These are phyloP conservation scores for Nyctibius bracteatus DNA, from an alignment of 2,113 vertebrate genomes.

Conservation along the genomic window DNA sequence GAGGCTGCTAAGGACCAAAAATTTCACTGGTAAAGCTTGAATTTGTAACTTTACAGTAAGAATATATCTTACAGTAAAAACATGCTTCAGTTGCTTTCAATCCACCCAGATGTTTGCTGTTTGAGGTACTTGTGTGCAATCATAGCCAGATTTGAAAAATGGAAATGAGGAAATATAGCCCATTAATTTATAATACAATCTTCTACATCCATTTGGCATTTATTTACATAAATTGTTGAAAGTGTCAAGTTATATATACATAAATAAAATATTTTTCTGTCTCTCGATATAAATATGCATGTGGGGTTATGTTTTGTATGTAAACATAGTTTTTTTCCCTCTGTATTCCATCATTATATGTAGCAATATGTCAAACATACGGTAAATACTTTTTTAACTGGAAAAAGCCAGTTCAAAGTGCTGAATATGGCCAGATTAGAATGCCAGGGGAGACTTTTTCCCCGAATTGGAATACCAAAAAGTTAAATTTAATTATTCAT, in stretches of 20 bases:
- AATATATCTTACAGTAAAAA: not conserved
- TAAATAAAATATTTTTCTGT: constrained; percentile 2
- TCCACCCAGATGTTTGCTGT: constrained; percentile 18
- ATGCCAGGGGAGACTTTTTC: not conserved
- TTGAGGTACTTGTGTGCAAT: not conserved
- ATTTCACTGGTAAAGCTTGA: not conserved
- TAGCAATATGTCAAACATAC: constrained; percentile 25
- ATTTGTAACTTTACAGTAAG: not conserved
- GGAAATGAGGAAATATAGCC: not conserved
- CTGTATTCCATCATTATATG: not conserved
- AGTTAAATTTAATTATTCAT: not conserved
- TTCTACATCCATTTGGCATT: constrained; percentile 17
- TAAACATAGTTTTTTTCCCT: not conserved
- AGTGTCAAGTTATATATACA: not conserved
- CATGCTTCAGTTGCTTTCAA: not conserved
- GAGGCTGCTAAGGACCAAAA: not conserved
- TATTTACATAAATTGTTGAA: constrained; percentile 24
- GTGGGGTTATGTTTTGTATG: not conserved
- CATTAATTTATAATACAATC: not conserved
- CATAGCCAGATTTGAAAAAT: constrained; percentile 8
- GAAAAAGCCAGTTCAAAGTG: not conserved
- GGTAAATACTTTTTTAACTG: not conserved
- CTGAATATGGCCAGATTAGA: not conserved
- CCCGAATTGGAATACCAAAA: not conserved
- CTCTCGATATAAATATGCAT: constrained; percentile 23